Conservation (phyloP, 2,888 invertebrate species). For the Ligdia adustata region DNA sequence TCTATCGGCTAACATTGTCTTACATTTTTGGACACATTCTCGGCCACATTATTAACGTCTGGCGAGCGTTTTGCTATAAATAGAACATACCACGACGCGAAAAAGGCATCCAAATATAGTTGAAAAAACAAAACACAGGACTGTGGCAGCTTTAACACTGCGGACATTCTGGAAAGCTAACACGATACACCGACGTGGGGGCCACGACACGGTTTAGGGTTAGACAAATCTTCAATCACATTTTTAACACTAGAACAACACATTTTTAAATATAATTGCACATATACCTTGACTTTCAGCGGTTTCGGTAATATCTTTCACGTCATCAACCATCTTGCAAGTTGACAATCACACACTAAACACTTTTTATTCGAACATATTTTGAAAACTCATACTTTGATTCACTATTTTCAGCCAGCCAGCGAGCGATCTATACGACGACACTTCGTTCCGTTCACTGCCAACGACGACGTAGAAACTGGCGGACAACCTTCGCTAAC, state of each 20-base stretch:
- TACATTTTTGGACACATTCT: conserved; percentile 60
- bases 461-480: conserved; percentile 64
- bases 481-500: conserved; percentile 50
- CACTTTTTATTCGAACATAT: conserved; percentile 83
- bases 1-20: conserved; percentile 49
- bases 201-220: conserved; percentile 82
- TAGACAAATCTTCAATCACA: conserved; percentile 78
- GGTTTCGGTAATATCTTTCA: conserved; percentile 80
- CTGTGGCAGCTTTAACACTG: conserved; percentile 66
- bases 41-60: conserved; percentile 67
- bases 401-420: conserved; percentile 83
- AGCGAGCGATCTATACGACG: conserved; percentile 81
- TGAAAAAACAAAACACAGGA: conserved; percentile 77
- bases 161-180: conserved; percentile 78
- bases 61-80: conserved; percentile 73
- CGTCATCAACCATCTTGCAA: conserved; percentile 84
- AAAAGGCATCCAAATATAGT: conserved; percentile 77
- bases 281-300: conserved; percentile 82
- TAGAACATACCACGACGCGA: conserved; percentile 80
- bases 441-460: conserved; percentile 82
- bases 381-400: conserved; percentile 82
- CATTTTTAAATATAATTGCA: conserved; percentile 73
- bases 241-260: conserved; percentile 74
- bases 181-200: conserved; percentile 78
- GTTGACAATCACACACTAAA: conserved; percentile 80